Evolutionary conservation across 2,888 invertebrate genomes (phyloP).

Genomic region (Dryococelus australis): DNA sequence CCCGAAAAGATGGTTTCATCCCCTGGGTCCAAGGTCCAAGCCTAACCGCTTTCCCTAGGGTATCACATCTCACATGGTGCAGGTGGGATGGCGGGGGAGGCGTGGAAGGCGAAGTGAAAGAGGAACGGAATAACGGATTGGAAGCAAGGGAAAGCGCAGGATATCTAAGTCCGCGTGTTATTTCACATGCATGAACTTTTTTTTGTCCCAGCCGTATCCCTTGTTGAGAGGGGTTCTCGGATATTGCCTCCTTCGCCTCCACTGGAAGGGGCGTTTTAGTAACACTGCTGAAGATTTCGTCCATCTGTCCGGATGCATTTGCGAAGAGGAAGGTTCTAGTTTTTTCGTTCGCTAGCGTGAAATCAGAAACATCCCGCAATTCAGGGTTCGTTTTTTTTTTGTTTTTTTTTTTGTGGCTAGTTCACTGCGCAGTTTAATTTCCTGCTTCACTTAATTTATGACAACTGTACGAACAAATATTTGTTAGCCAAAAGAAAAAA

Average conservation of each 20-base stretch:
- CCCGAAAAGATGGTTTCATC: too few relatives aligned
- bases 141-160: not conserved
- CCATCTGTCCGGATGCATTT: not conserved
- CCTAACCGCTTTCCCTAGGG: too few relatives aligned
- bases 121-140: not conserved
- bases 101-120: not conserved
- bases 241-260: not conserved
- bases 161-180: not conserved
- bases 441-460: too few relatives aligned
- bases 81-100: not conserved
- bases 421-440: too few relatives aligned
- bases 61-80: too few relatives aligned
- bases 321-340: not conserved
- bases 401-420: too few relatives aligned
- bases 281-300: not conserved
- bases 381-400: too few relatives aligned
- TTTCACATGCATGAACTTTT: constrained; percentile 16
- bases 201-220: not conserved
- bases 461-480: too few relatives aligned
- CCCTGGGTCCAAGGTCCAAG: too few relatives aligned
- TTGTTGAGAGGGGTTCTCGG: not conserved
- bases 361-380: too few relatives aligned
- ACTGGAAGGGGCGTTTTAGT: not conserved
- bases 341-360: too few relatives aligned
- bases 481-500: too few relatives aligned